Evolutionary conservation across 2,888 invertebrate species (phyloP).

Genomic region (Epistrophella euchroma): DNA sequence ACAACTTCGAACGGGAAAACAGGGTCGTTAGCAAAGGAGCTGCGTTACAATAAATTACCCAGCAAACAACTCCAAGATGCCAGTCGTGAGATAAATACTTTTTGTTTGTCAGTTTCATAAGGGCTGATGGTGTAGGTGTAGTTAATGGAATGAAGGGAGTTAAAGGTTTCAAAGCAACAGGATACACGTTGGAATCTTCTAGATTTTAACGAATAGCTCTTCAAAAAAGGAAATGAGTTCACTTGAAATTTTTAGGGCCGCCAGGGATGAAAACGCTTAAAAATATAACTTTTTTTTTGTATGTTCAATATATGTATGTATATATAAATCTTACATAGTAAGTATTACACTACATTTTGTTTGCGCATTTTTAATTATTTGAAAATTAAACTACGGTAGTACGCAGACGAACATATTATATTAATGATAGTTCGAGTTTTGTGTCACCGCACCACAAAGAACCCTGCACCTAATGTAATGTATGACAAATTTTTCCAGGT

Average conservation of each 20-base stretch:
- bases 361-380: no score
- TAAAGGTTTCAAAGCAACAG: conserved; percentile 62
- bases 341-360: no score
- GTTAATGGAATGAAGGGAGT: conserved; percentile 24
- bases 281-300: background rate
- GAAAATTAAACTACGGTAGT: no score
- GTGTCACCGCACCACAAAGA: no score
- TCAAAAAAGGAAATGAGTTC: background rate
- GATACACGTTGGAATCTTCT: conserved; percentile 49
- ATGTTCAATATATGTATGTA: no score
- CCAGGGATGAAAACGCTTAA: conserved; percentile 22
- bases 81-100: conserved; percentile 69
- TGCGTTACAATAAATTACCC: conserved; percentile 73
- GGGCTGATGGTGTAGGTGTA: background rate
- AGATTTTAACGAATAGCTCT: conserved; percentile 36
- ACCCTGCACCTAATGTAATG: no score
- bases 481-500: no score
- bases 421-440: no score
- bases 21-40: conserved; percentile 71
- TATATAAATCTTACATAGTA: no score
- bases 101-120: conserved; percentile 13
- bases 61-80: conserved; percentile 71
- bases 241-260: conserved; percentile 13
- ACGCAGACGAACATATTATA: no score
- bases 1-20: conserved; percentile 54